Conservation (phyloP, 2,113 vertebrate genomes). For the Onychostruthus taczanowskii region DNA sequence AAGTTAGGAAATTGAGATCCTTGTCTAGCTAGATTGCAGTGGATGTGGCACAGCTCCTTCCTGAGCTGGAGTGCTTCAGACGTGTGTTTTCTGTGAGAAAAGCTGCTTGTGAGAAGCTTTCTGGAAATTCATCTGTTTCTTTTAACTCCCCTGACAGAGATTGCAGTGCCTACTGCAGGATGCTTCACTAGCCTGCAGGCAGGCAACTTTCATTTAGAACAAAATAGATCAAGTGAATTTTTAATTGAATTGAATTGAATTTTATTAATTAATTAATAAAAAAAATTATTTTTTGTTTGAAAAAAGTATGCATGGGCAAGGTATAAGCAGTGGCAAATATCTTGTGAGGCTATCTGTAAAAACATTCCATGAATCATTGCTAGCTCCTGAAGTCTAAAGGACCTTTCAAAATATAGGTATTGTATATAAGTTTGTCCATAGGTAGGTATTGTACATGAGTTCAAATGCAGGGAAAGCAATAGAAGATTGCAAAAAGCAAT, state of each 20-base stretch:
- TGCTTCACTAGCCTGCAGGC: neutral
- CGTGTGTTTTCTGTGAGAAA: accelerated
- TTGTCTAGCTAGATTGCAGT: neutral
- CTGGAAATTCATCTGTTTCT: neutral
- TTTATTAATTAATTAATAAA: no score
- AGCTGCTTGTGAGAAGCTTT: neutral
- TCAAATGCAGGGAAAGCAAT: neutral
- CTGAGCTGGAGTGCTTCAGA: neutral
- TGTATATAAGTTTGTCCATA: neutral
- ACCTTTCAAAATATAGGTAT: neutral
- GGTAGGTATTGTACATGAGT: neutral
- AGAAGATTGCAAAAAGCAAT: neutral
- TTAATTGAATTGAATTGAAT: neutral
- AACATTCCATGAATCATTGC: neutral
- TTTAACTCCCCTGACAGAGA: neutral
- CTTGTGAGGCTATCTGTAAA: neutral
- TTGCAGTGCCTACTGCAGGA: neutral
- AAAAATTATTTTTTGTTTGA: neutral
- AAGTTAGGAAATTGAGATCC: neutral
- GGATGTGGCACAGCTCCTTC: neutral
- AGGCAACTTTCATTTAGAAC: neutral
- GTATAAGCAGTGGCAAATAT: neutral
- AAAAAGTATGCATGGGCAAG: neutral
- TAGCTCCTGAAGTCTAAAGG: neutral
- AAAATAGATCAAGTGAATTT: neutral